Base-by-base conservation (phyloP, 2,888 invertebrate genomes). In the Ennomos quercinarius region DNA sequence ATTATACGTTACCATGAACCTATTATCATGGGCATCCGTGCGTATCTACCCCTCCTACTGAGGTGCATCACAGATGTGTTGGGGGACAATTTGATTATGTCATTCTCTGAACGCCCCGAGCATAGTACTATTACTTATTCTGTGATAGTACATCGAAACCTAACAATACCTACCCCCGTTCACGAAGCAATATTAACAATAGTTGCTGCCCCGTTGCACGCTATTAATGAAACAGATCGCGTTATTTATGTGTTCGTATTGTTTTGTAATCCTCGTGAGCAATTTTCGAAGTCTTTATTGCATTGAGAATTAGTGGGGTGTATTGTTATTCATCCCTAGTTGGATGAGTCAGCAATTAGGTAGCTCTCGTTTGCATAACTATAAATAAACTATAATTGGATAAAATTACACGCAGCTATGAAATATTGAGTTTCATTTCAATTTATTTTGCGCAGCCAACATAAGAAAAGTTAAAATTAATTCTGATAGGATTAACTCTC, bases 21-120 rank as follows among this genome's bases (percentile, higher is more conserved):
- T 81, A 87, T 89, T 89, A 87, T 78, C 80, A 80, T 64, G 85
- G 78, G 83, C 77, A 85, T 82, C 74, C 87, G 79, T 86, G 85
- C 87, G 86, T 70, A 68, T 67, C 66, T 70, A 61, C 66, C 55
- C 64, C 72, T 72, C 71, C 66, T 63, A 17, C 60, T 48, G 63
- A 66, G 59, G 68, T 64, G 64, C 70, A 65, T 69, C 72, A 66
- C 85, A 84, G 81, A 83, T 86, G 85, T 77, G 80, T 75, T 74
- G 74, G 50, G 73, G 75, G 63, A 66, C 78, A 80, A 88, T 87
- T 88, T 83, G 87, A 89, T 89, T 86, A 89, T 80, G 80, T 83
- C 84, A 84, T 85, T 82, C 75, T 67, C 68, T 64, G 61, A 53
- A 54, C 71, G 66, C 73, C 73, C 67, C 67, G 62, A 64, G 75